Percentiles rank a stretch among this genome's conserved stretches.
phyloP scores from a whole-genome alignment of 2,113 vertebrate species.

The Phycodurus eques region DNA sequence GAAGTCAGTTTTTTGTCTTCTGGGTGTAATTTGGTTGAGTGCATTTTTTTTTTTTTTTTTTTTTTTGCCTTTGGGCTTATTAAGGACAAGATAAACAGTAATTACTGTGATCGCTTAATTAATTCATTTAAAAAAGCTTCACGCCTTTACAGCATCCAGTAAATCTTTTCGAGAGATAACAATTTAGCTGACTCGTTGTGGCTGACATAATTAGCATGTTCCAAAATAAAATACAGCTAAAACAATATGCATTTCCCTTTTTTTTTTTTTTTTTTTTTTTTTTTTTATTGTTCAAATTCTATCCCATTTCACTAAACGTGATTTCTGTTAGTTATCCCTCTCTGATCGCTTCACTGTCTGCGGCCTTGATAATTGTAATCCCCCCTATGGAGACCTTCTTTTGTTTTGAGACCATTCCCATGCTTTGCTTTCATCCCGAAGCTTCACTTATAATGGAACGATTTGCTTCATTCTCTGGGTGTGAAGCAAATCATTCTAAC shows the following conservation, averaged over 20 bases:
- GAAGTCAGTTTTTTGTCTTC: conserved; percentile 67
- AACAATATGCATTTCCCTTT: too few species aligned
- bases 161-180: conserved; percentile 73
- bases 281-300: conserved; percentile 49
- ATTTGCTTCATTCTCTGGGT: conserved; percentile 31
- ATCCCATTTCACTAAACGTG: conserved; percentile 32
- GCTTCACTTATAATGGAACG: conserved; percentile 39
- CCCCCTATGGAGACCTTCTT: conserved; percentile 52
- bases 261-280: conserved; percentile 45
- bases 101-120: conserved; percentile 81
- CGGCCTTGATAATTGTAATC: conserved; percentile 59
- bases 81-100: conserved; percentile 82
- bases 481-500: conserved; percentile 37
- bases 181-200: conserved; percentile 67
- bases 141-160: conserved; percentile 62
- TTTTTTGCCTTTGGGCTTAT: conserved; percentile 81
- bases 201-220: conserved; percentile 70
- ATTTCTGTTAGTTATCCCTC: conserved; percentile 54
- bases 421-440: conserved; percentile 36
- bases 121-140: conserved; percentile 77
- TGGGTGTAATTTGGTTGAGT: conserved; percentile 79
- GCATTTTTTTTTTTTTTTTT: conserved; percentile 3
- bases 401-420: conserved; percentile 58
- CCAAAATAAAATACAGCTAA: conserved; percentile 53
- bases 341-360: conserved; percentile 54